Base-by-base conservation (phyloP, 1,140 invertebrate species). In the Saccostrea echinata region DNA sequence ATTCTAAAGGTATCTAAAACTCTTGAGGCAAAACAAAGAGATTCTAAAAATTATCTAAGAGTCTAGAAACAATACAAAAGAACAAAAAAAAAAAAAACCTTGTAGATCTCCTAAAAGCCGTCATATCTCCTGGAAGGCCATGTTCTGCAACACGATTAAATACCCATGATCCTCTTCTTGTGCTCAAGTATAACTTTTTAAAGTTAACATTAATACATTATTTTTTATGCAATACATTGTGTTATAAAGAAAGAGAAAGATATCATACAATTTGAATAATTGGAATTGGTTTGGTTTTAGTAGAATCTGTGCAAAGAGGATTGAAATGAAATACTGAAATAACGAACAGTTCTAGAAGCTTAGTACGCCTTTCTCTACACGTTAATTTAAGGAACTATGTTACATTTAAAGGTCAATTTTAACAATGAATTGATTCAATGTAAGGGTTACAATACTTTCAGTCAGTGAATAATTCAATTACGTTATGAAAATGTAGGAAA, bases 141-240 rank as follows among this genome's bases (percentile, higher is more conserved):
- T 89, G 89, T 0, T 90, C 81, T 16, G 91, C 91, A 13, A 96
- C 91, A 84, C 96, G 88, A 82, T 94, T 95, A 24, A 94, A 92
- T 13, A 96, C 89, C 96, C 96, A 96, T 1, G 94, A 89, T 3
- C 96, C 96, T 51, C 95, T 87, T 51, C 96, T 90, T 4, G 96
- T 96, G 68, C 95, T 96, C 24, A 96, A 86, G 55, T 93, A 95
- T 0, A 95, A 94, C 95, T 95, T 83, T n/a, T 18, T 90, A 84
- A 8, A 61, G 13, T 18, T 18, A 18, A 21, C 55, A 57, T 3
- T 13, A 57, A 57, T 21, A 21, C 13, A 57, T 57, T 21, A 57
- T 57, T 21, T 57, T 13, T 57, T 53, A 53, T 53, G 12, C 52
- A 53, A 18, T 9, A 12, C 21, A 57, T 21, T 18, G 55, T 57